Conservation (phyloP, 2,888 invertebrate species). For the Ichneumoninae sp. region DNA sequence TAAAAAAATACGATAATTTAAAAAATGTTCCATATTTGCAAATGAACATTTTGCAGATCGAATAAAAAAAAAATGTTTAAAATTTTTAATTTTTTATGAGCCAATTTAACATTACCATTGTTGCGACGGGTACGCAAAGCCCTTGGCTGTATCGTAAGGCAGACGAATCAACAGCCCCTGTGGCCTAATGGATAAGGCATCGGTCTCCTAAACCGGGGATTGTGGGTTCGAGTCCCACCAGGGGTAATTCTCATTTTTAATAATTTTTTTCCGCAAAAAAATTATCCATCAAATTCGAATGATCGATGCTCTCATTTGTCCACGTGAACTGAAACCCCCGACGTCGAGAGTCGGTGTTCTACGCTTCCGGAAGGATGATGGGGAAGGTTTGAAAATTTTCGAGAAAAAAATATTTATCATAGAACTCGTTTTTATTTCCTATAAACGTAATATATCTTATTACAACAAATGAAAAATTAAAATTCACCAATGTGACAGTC, state of each 20-base stretch:
- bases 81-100: not conserved
- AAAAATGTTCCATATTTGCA: not conserved
- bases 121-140: not conserved
- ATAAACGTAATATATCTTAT: constrained; percentile 44
- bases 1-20: not conserved
- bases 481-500: constrained; percentile 28
- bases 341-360: no score
- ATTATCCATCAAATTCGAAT: not conserved
- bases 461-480: constrained; percentile 41
- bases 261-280: constrained; percentile 62
- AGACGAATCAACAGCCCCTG: constrained; percentile 86
- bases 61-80: not conserved
- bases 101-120: not conserved
- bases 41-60: not conserved
- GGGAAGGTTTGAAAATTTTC: not conserved
- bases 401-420: not conserved
- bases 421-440: constrained; percentile 49
- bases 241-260: constrained; percentile 86
- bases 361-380: not conserved
- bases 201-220: constrained; percentile 94
- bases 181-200: constrained; percentile 94
- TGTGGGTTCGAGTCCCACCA: constrained; percentile 95
- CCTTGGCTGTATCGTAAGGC: constrained; percentile 11
- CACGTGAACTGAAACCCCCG: no score
- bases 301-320: no score